Evolutionary conservation across 2,888 invertebrate species (phyloP).

Genomic region (Rosalia funebris): DNA sequence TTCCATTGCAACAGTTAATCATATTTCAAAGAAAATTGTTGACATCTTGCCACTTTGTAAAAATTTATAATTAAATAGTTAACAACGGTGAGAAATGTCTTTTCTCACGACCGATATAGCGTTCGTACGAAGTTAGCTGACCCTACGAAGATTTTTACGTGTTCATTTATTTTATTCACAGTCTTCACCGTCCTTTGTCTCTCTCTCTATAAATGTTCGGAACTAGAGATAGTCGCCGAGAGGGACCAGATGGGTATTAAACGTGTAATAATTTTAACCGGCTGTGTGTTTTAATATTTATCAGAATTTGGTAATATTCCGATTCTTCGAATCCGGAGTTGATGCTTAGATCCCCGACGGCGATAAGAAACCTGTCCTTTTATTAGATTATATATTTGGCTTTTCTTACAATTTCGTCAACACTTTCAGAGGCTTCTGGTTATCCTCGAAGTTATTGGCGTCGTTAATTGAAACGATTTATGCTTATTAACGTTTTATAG

Average conservation of each 20-base stretch:
- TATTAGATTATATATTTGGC: slow-evolving; percentile 17
- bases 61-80: too few species aligned
- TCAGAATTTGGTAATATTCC: slow-evolving; percentile 44
- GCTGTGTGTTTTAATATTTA: slow-evolving; percentile 41
- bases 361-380: slow-evolving; percentile 35
- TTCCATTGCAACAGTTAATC: too few species aligned
- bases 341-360: slow-evolving; percentile 32
- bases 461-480: slow-evolving; percentile 22
- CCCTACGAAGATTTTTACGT: slow-evolving; percentile 36
- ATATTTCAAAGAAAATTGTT: too few species aligned
- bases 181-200: slow-evolving; percentile 1
- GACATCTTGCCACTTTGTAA: too few species aligned
- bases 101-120: slow-evolving; percentile 37
- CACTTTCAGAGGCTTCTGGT: slow-evolving; percentile 32
- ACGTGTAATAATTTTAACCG: slow-evolving; percentile 34
- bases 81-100: slow-evolving; percentile 25
- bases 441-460: slow-evolving; percentile 25
- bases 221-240: neutral
- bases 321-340: slow-evolving; percentile 44
- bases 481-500: slow-evolving; percentile 11
- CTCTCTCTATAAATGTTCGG: slow-evolving; percentile 5
- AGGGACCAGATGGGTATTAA: slow-evolving; percentile 26
- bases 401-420: slow-evolving; percentile 29
- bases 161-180: slow-evolving; percentile 20
- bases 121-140: slow-evolving; percentile 28